Conservation (phyloP, 30 jellyfish, hydroid and myxozoan species). For the Chironex yamaguchii region DNA sequence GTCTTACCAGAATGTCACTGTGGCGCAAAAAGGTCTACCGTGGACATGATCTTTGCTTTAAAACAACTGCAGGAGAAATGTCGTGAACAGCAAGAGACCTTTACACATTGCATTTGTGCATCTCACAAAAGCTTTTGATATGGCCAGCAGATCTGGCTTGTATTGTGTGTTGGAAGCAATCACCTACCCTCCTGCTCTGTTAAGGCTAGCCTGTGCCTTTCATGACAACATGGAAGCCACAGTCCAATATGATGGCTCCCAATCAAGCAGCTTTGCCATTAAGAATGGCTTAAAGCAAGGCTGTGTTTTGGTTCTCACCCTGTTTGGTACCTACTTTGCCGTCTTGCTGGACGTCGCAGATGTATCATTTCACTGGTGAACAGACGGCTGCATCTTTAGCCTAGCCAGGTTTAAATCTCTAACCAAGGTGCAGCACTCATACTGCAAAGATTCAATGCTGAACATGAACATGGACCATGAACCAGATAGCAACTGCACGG, state of each 20-base stretch:
- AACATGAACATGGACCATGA: no score
- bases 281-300: background rate
- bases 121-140: background rate
- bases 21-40: background rate
- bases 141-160: background rate
- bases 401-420: no score
- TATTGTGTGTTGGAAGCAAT: background rate
- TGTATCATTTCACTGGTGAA: no score
- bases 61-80: conserved; percentile 32
- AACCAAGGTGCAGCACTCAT: no score
- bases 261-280: background rate
- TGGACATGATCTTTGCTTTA: conserved; percentile 21
- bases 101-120: background rate
- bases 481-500: no score
- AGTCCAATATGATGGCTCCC: background rate
- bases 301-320: background rate
- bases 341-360: no score
- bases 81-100: conserved; percentile 4
- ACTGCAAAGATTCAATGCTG: no score
- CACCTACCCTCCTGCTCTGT: background rate
- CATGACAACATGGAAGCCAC: background rate
- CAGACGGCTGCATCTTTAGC: no score
- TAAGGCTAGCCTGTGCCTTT: background rate
- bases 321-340: background rate
- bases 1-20: conserved; percentile 22